A percentile compares a stretch with the other conserved stretches of the same genome.
These are phyloP conservation scores for Pangasius sanitwongsei DNA, from an alignment of 2,797 vertebrate species.

Conservation along the genomic window DNA sequence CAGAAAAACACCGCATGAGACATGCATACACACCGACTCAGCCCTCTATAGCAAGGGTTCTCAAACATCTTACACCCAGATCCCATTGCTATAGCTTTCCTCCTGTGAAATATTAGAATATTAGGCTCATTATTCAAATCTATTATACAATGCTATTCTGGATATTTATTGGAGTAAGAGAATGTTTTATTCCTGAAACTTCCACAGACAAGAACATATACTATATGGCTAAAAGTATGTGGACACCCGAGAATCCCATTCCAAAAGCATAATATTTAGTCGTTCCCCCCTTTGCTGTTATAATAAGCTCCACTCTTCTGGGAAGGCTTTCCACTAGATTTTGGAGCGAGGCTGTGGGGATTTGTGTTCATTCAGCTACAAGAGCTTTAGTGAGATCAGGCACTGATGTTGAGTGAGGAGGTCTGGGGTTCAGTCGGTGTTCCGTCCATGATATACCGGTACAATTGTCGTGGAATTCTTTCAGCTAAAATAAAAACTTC, in stretches of 20 bases:
- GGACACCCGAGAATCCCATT: neutral
- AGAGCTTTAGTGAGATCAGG: neutral
- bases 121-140: neutral
- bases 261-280: neutral
- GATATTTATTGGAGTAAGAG: neutral
- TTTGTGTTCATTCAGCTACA: neutral
- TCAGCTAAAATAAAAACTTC: too few species aligned
- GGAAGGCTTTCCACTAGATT: neutral
- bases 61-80: neutral
- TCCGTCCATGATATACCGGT: too few species aligned
- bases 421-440: neutral
- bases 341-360: neutral
- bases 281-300: neutral
- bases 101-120: neutral
- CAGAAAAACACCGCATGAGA: neutral
- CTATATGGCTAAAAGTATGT: neutral
- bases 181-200: neutral
- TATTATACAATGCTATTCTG: neutral
- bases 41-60: neutral
- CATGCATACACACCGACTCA: too few species aligned
- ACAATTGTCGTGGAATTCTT: too few species aligned
- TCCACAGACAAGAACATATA: neutral
- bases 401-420: neutral
- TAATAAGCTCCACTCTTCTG: neutral
- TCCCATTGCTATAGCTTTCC: neutral